These are phyloP conservation scores for Merops nubicus DNA, from an alignment of 2,113 vertebrate genomes.

Conservation along the genomic window DNA sequence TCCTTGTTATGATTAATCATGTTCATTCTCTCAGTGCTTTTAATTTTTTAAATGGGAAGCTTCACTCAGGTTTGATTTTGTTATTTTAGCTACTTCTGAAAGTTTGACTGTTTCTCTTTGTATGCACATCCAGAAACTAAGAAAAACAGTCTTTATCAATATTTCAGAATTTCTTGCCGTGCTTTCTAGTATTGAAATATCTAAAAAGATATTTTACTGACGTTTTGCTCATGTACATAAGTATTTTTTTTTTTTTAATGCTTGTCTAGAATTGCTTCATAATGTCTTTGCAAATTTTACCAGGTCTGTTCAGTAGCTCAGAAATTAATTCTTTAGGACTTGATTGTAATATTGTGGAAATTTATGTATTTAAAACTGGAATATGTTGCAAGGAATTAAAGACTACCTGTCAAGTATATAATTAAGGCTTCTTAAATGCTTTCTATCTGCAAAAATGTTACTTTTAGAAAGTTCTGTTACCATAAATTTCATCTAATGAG, in stretches of 20 bases:
- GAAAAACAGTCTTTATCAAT: not conserved
- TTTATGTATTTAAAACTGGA: not conserved
- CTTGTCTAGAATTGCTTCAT: not conserved
- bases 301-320: not conserved
- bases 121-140: not conserved
- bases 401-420: not conserved
- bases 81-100: not conserved
- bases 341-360: not conserved
- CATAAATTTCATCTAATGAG: not conserved
- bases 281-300: not conserved
- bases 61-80: not conserved
- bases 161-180: not conserved
- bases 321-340: not conserved
- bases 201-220: not conserved
- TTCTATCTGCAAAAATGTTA: not conserved
- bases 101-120: not conserved
- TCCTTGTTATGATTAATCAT: not conserved
- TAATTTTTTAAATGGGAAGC: not conserved
- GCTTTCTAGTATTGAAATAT: not conserved
- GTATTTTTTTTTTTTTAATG: not conserved
- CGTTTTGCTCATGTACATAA: rapidly evolving
- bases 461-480: not conserved
- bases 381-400: not conserved
- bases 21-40: not conserved
- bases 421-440: not conserved